phyloP scores from a whole-genome alignment of 1,140 invertebrate species.

The Leucophenga varia region DNA sequence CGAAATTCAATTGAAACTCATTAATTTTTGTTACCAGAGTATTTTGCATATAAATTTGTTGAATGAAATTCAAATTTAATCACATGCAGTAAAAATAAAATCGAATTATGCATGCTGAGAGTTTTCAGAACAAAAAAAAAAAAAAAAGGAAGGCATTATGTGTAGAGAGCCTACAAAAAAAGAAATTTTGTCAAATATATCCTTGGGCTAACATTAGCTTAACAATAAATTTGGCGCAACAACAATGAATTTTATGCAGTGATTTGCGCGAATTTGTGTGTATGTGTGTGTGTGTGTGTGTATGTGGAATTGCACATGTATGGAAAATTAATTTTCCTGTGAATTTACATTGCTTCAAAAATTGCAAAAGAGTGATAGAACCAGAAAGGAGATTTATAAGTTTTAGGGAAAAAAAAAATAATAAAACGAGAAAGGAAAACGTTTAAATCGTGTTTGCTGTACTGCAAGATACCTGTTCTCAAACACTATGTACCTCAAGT shows the following conservation, averaged over 20 bases:
- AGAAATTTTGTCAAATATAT: conserved; percentile 20
- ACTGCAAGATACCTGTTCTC: too few relatives aligned
- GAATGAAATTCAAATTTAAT: conserved; percentile 27
- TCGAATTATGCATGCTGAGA: conserved; percentile 38
- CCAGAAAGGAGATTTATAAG: too few relatives aligned
- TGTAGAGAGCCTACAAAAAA: too few relatives aligned
- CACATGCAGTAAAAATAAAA: conserved; percentile 4
- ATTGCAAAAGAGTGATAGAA: too few relatives aligned
- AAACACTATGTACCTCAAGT: too few relatives aligned
- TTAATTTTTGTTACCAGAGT: conserved; percentile 17
- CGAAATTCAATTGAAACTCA: conserved; percentile 19
- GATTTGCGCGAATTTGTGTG: conserved; percentile 42
- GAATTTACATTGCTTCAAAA: conserved; percentile 49
- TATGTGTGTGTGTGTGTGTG: conserved; percentile 27
- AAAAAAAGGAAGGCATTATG: too few relatives aligned
- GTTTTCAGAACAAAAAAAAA: too few relatives aligned
- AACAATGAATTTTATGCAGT: too few relatives aligned
- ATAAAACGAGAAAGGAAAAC: too few relatives aligned
- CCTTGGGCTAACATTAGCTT: conserved; percentile 40
- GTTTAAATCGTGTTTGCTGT: too few relatives aligned
- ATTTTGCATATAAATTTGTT: conserved; percentile 14
- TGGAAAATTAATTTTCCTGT: conserved; percentile 49
- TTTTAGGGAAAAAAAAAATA: too few relatives aligned
- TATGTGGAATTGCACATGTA: conserved; percentile 31
- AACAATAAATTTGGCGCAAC: conserved; percentile 53